Base-by-base conservation (phyloP, 92 coral and sea anemone genomes). In the Chrysogorgia sp. region DNA sequence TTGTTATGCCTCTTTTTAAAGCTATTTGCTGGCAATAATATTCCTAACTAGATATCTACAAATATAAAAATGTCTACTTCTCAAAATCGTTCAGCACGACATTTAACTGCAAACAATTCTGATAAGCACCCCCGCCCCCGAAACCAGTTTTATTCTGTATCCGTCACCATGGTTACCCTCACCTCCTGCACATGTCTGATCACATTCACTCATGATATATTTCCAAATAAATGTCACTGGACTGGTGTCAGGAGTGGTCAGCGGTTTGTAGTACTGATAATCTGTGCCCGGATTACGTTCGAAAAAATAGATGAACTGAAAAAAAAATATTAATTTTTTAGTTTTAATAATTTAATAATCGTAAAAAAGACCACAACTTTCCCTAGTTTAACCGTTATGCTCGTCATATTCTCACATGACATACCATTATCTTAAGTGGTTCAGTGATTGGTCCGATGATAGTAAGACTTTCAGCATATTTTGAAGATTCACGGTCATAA, bases 141-240 rank as follows among this genome's bases (percentile, higher is more conserved):
- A n/a, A n/a, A n/a, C n/a, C n/a, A n/a, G n/a, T n/a, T n/a, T n/a
- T n/a, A n/a, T n/a, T n/a, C n/a, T n/a, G n/a, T n/a, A 37, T 37
- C 5, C 12, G 5, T 37, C 5, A 52, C 26, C 3, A 52, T 5
- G 21, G 6, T 28, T 7, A 9, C 24, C 34, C 83, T 24, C 67
- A 93, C 97, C 97, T 83, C 93, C 93, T 2, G 96, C 97, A 65
- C 97, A 93, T 0, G 81, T 25, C 23, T 82, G 84, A 28, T 71
- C 85, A 61, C 97, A 93, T 20, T 29, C 64, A 13, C 71, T 77
- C 22, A 76, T 85, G 10, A 74, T 69, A 29, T 74, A 84, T 13
- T 83, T 86, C 97, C 97, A 93, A 23, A 52, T 63, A 57, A 91
- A 91, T 10, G 47, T 58, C 23, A 84, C 84, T 15, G 79, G 52